Base-by-base conservation (phyloP, 2,888 invertebrate species). In the Antitype chi region DNA sequence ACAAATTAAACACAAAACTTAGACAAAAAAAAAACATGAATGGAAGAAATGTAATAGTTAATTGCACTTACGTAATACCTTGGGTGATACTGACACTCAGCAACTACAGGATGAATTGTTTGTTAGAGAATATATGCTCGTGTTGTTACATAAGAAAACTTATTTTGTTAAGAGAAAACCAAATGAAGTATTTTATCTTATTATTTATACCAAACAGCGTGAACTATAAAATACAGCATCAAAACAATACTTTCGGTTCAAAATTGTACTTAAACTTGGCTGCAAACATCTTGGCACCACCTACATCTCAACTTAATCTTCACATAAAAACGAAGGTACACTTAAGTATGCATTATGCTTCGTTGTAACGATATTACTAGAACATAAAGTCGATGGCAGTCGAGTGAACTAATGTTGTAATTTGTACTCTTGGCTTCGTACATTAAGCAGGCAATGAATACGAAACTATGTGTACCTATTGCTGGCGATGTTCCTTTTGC, bases 381-480 rank as follows among this genome's bases (percentile, higher is more conserved):
- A 47, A 83, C 69, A 80, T 74, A 81, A 77, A 78, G 73, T 59
- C 60, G 57, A 78, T 83, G 53, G 53, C 25, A 84, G 57, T 75
- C 62, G n/a, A 53, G 69, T 70, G 62, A 70, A 81, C 64, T 78
- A 84, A 84, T 76, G 71, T 25, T 60, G 79, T 80, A 84, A 86
- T 81, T 81, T 86, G 73, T 81, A 78, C 79, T 74, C 68, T 72
- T 76, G 47, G 69, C 71, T 74, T 60, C 55, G 57, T 66, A 78
- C 74, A 72, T 84, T 84, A 81, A 76, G 70, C 72, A 72, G 76
- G 84, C 87, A 78, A 86, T 86, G 77, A 74, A 86, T 76, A 72
- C 57, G 68, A 69, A 78, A 75, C 69, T 76, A 72, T n/a, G n/a
- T n/a, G n/a, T 76, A 74, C 70, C 74, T 78, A 74, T 78, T 72